A percentile compares a stretch with the other conserved stretches of the same genome.
These are phyloP conservation scores for Zygogramma bicolorata DNA, from an alignment of 2,888 invertebrate genomes.

Conservation along the genomic window DNA sequence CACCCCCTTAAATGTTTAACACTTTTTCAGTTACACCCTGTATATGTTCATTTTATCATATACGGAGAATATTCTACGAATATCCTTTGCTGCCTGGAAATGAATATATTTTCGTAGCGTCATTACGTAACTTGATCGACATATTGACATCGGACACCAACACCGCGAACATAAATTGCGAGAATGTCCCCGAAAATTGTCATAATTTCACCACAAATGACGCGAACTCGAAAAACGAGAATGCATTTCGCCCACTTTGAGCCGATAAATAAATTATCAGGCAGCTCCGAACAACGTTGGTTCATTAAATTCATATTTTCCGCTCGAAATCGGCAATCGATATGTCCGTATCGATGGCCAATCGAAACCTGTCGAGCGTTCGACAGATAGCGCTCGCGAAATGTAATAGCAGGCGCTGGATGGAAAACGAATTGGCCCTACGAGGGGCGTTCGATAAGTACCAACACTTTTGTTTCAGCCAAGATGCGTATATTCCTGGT, in stretches of 20 bases:
- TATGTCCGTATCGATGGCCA: constrained; percentile 22
- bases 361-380: constrained; percentile 22
- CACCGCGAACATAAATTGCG: neutral
- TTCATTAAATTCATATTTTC: constrained; percentile 31
- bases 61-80: no score
- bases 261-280: constrained; percentile 7
- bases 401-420: neutral
- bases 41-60: no score
- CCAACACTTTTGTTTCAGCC: no score
- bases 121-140: no score
- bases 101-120: no score
- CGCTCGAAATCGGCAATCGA: constrained; percentile 25
- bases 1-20: no score
- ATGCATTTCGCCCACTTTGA: neutral
- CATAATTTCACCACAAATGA: neutral
- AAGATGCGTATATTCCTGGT: no score
- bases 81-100: no score
- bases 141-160: neutral
- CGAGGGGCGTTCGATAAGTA: neutral
- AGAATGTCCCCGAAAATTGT: neutral
- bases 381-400: constrained; percentile 1
- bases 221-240: neutral
- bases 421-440: neutral
- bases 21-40: no score
- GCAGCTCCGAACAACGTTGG: neutral